These are phyloP conservation scores for Cettia cetti DNA, from an alignment of 2,113 vertebrate species.

Conservation along the genomic window DNA sequence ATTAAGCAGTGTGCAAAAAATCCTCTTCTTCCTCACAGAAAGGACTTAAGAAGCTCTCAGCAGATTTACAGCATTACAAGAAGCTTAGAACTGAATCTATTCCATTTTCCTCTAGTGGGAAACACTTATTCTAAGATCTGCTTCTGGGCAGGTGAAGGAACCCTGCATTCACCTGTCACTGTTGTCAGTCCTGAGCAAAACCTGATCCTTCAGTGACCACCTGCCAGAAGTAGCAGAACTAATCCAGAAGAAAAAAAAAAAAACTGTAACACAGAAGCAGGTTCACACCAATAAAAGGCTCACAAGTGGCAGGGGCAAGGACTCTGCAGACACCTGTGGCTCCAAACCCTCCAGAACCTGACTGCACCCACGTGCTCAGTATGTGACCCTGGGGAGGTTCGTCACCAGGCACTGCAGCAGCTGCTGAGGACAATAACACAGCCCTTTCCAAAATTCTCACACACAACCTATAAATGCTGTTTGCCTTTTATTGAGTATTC, in stretches of 20 bases:
- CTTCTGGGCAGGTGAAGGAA: not conserved
- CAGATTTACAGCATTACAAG: not conserved
- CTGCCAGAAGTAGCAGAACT: not conserved
- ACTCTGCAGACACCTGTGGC: not conserved
- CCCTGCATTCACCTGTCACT: not conserved
- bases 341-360: not conserved
- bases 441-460: slow-evolving; percentile 71
- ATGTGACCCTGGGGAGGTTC: not conserved
- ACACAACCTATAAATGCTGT: slow-evolving; percentile 76
- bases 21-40: not conserved
- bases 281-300: not conserved
- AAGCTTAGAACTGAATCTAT: not conserved
- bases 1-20: not conserved
- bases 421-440: not conserved
- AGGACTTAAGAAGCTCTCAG: not conserved
- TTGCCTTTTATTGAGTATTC: slow-evolving; percentile 96
- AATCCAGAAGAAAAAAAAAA: not conserved
- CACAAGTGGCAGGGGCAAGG: not conserved
- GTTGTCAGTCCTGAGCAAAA: not conserved
- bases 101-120: not conserved
- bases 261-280: accelerated
- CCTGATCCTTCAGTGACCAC: not conserved
- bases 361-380: not conserved
- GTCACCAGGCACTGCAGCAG: not conserved
- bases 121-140: not conserved